These are phyloP conservation scores for Emmelina monodactyla DNA, from an alignment of 2,888 invertebrate species.

Conservation along the genomic window DNA sequence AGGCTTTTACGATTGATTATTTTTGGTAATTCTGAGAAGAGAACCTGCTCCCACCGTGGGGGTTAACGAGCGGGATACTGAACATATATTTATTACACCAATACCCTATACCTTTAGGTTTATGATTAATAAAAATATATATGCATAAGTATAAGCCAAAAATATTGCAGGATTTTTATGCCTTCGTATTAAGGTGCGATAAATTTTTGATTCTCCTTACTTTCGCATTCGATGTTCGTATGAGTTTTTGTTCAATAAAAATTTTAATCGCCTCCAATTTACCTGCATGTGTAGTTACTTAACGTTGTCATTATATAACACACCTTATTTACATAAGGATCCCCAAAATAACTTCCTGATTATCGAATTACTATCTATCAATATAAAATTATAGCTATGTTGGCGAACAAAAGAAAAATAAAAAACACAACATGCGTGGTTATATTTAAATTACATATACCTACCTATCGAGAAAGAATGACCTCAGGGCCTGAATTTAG, in stretches of 20 bases:
- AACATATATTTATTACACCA: conserved; percentile 19
- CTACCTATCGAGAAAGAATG: conserved; percentile 57
- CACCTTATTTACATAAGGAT: too few species aligned
- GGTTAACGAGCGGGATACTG: conserved; percentile 20
- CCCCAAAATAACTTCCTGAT: conserved; percentile 1
- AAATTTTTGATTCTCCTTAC: too few species aligned
- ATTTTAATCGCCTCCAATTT: too few species aligned
- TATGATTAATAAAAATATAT: too few species aligned
- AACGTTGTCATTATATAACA: too few species aligned
- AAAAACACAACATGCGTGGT: conserved; percentile 36
- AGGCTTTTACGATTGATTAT: conserved; percentile 16
- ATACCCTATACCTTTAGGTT: conserved; percentile 7
- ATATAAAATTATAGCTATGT: neutral
- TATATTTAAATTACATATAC: conserved; percentile 57
- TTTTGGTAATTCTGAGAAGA: conserved; percentile 13
- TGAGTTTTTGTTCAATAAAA: too few species aligned
- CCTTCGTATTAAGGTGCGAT: too few species aligned
- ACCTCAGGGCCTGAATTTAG: conserved; percentile 57
- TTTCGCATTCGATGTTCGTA: too few species aligned
- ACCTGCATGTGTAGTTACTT: too few species aligned
- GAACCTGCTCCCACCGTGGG: conserved; percentile 15
- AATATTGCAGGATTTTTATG: too few species aligned
- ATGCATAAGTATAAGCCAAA: too few species aligned
- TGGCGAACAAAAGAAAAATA: conserved; percentile 22
- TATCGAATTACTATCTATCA: conserved; percentile 1